A percentile compares a stretch with the other conserved stretches of the same genome.
These are phyloP conservation scores for Athalia circularis DNA, from an alignment of 2,888 invertebrate genomes.

Conservation along the genomic window DNA sequence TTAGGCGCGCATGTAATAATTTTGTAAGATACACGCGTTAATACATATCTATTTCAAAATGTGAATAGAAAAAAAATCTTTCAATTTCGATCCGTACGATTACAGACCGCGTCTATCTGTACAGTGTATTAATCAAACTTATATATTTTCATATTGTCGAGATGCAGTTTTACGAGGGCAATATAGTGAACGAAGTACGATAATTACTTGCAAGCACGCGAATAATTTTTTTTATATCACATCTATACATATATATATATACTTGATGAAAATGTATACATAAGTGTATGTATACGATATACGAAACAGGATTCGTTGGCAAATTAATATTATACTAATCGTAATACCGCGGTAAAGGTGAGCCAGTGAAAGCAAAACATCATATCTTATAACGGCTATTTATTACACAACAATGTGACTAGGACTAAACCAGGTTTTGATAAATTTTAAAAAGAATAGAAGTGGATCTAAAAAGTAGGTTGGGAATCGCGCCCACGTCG, in stretches of 20 bases:
- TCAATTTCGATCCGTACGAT: too few relatives aligned
- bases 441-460: not conserved
- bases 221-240: not conserved
- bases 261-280: not conserved
- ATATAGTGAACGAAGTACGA: too few relatives aligned
- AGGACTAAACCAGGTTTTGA: not conserved
- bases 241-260: not conserved
- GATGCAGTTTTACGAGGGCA: too few relatives aligned
- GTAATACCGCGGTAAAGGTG: constrained; percentile 70
- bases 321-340: constrained; percentile 63
- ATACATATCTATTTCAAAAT: too few relatives aligned
- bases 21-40: too few relatives aligned
- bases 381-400: constrained; percentile 8
- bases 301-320: constrained; percentile 18
- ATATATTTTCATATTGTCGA: too few relatives aligned
- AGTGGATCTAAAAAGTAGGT: too few relatives aligned
- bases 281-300: not conserved
- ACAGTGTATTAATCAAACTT: too few relatives aligned
- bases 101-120: too few relatives aligned
- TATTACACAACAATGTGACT: constrained; percentile 40
- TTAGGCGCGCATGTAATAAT: too few relatives aligned
- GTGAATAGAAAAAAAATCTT: too few relatives aligned
- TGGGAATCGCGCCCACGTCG: too few relatives aligned
- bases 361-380: constrained; percentile 71
- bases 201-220: constrained; percentile 1